Evolutionary conservation across 2,797 vertebrate genomes (phyloP).

Genomic region (Odontamblyopus rebecca): DNA sequence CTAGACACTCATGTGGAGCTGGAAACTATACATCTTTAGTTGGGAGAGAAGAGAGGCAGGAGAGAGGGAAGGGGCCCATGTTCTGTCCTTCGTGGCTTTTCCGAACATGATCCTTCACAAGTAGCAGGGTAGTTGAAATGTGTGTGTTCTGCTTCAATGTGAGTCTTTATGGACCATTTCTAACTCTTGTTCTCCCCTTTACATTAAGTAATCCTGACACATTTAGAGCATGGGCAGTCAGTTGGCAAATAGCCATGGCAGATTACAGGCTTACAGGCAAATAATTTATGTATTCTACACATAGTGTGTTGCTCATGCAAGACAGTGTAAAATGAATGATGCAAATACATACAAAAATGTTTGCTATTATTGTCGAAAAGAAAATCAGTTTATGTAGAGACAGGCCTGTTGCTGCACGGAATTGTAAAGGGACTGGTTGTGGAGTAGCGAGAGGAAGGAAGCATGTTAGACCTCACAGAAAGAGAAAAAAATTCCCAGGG

Average conservation of each 20-base stretch:
- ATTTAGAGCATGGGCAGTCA: constrained; percentile 57
- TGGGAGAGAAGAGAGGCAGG: constrained; percentile 33
- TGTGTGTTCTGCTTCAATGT: constrained; percentile 21
- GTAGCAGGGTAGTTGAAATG: constrained; percentile 22
- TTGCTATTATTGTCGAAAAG: neutral
- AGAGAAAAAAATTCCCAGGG: constrained; percentile 44
- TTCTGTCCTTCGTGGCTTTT: constrained; percentile 3
- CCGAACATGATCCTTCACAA: constrained; percentile 27
- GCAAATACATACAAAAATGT: neutral
- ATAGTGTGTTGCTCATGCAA: neutral
- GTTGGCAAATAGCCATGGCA: constrained; percentile 38
- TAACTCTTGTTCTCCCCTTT: constrained; percentile 37
- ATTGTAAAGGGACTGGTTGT: constrained; percentile 48
- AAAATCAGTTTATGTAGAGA: constrained; percentile 26
- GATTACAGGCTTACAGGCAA: constrained; percentile 36
- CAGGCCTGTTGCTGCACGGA: constrained; percentile 45
- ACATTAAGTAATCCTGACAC: constrained; percentile 59
- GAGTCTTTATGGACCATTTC: constrained; percentile 36
- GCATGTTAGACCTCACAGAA: constrained; percentile 57
- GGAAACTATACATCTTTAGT: constrained; percentile 60
- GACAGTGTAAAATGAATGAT: neutral
- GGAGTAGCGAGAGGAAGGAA: constrained; percentile 53
- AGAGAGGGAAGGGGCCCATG: constrained; percentile 22
- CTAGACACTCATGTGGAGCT: constrained; percentile 30
- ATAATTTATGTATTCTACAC: constrained; percentile 17